A percentile compares a stretch with the other conserved stretches of the same genome.
Evolutionary conservation across 1,140 invertebrate species (phyloP).

Genomic region (Drosophila jambulina): DNA sequence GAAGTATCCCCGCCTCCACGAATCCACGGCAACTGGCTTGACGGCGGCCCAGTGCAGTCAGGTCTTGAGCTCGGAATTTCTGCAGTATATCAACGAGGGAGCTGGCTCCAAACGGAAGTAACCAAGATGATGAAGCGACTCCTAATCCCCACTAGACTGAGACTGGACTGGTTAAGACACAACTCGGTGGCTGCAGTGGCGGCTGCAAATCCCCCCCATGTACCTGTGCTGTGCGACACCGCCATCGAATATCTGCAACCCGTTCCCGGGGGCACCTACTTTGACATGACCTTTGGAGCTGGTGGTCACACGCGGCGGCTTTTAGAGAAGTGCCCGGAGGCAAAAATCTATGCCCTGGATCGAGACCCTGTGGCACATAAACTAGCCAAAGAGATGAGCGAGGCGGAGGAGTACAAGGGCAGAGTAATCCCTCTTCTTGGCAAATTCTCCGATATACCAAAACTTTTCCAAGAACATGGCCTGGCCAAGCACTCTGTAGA

Average conservation of each 20-base stretch:
- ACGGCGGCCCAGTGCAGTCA: constrained; percentile 89
- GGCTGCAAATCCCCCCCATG: constrained; percentile 85
- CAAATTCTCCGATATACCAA: constrained; percentile 94
- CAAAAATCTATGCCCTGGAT: constrained; percentile 93
- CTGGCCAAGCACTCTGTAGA: constrained; percentile 90
- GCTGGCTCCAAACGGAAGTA: constrained; percentile 30
- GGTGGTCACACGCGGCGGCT: constrained; percentile 93
- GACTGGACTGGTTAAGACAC: constrained; percentile 27
- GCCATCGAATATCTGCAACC: constrained; percentile 89
- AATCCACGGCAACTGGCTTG: constrained; percentile 89
- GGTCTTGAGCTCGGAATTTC: constrained; percentile 89
- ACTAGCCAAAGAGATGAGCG: constrained; percentile 88
- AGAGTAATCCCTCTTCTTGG: constrained; percentile 92
- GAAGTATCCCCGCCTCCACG: constrained; percentile 87
- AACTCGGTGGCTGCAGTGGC: constrained; percentile 12
- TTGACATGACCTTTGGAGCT: constrained; percentile 97
- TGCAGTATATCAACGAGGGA: constrained; percentile 88
- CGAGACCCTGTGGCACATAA: constrained; percentile 93
- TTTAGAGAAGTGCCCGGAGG: constrained; percentile 87
- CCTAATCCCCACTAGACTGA: constrained; percentile 60
- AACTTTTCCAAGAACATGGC: constrained; percentile 87
- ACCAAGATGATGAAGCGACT: constrained; percentile 30
- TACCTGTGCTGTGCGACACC: constrained; percentile 90
- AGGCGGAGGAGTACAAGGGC: constrained; percentile 87
- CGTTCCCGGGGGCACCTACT: constrained; percentile 87